Conservation (phyloP, 2,797 vertebrate species). For the Malurus leucopterus region DNA sequence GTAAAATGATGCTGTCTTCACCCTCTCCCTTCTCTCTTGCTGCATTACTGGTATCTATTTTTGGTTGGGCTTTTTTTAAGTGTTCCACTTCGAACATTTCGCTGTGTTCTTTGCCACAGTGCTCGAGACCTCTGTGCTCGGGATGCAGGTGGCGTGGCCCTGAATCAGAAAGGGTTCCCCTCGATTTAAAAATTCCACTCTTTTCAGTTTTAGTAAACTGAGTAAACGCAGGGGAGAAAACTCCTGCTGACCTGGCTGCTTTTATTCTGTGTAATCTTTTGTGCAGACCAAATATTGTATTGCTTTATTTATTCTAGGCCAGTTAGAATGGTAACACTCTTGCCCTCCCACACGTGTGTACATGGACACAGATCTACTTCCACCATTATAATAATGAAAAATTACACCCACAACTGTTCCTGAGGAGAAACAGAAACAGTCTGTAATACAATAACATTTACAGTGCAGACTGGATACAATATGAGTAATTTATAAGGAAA, state of each 20-base stretch:
- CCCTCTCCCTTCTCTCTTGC: conserved; percentile 32
- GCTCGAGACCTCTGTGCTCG: not conserved
- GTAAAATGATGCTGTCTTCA: conserved; percentile 47
- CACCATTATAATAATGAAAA: not conserved
- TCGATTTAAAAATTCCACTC: not conserved
- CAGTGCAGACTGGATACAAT: not conserved
- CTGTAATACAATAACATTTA: not conserved
- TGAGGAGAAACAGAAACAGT: not conserved
- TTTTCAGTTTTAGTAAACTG: not conserved
- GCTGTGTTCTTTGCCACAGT: not conserved
- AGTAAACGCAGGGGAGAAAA: not conserved
- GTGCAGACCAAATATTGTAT: not conserved
- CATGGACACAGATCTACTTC: not conserved
- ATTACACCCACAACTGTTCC: not conserved
- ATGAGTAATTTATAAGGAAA: not conserved
- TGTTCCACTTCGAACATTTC: conserved; percentile 4
- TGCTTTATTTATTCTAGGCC: not conserved
- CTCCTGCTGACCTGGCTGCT: not conserved
- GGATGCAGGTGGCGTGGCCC: rapidly evolving
- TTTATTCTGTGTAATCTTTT: not conserved
- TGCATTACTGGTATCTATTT: conserved; percentile 37
- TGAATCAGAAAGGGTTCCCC: not conserved
- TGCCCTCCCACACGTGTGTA: not conserved
- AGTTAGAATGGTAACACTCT: not conserved
- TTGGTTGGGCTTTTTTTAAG: conserved; percentile 1